Conservation (phyloP, 2,888 invertebrate genomes). For the Physocephala rufipes region DNA sequence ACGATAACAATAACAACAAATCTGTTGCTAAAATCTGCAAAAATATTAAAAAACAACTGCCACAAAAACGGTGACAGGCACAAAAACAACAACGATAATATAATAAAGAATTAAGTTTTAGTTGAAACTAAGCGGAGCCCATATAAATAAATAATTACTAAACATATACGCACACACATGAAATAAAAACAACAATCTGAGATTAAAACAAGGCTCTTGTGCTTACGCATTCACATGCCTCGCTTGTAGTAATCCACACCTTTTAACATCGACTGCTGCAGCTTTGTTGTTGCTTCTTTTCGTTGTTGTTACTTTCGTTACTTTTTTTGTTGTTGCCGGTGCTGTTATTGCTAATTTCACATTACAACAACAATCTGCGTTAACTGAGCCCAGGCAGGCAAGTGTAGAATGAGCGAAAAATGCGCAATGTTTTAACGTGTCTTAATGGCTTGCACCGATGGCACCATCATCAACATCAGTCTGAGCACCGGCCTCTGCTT, state of each 20-base stretch:
- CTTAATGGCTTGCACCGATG: slow-evolving; percentile 1
- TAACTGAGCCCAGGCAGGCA: slow-evolving; percentile 49
- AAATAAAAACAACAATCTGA: background rate
- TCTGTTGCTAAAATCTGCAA: background rate
- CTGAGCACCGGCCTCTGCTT: background rate
- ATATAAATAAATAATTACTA: no score
- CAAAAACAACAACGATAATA: background rate
- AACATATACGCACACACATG: no score
- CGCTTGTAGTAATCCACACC: background rate
- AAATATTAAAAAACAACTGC: no score
- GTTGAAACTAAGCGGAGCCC: no score
- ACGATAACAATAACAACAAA: background rate
- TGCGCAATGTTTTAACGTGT: background rate
- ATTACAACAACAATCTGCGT: slow-evolving; percentile 27
- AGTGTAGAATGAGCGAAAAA: background rate
- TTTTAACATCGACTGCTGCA: no score
- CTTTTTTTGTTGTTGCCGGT: slow-evolving; percentile 13
- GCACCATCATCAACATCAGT: no score
- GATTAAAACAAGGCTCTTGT: background rate
- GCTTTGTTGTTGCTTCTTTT: background rate
- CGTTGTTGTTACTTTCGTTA: background rate
- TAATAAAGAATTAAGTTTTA: no score
- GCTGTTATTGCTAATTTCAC: slow-evolving; percentile 3
- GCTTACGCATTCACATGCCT: no score
- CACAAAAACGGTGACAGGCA: background rate